These are phyloP conservation scores for Uloborus diversus DNA, from an alignment of 1,140 invertebrate species.

Conservation along the genomic window DNA sequence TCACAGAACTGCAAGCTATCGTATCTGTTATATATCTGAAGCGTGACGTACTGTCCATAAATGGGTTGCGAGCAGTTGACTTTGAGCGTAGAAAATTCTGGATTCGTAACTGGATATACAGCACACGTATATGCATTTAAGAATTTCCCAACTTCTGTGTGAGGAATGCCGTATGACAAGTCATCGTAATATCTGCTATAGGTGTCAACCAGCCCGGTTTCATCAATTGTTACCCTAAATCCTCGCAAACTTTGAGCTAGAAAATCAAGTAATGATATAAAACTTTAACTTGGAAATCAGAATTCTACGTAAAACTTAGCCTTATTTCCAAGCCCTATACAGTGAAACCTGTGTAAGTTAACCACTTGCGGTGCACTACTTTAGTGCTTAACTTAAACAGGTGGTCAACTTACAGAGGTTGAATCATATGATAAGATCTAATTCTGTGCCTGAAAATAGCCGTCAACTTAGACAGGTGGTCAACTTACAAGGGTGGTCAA, in stretches of 20 bases:
- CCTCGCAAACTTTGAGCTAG: conserved; percentile 59
- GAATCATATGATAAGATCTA: too few species aligned
- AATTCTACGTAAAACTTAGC: neutral
- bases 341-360: too few species aligned
- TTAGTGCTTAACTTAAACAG: too few species aligned
- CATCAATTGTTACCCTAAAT: conserved; percentile 59
- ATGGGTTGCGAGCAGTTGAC: conserved; percentile 60
- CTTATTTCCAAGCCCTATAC: too few species aligned
- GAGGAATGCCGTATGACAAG: conserved; percentile 58
- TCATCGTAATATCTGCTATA: conserved; percentile 58
- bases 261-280: neutral
- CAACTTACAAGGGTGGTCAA: too few species aligned
- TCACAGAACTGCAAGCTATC: conserved; percentile 60
- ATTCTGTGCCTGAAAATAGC: too few species aligned
- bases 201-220: conserved; percentile 52
- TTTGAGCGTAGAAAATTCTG: conserved; percentile 48
- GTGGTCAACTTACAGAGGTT: too few species aligned
- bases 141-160: conserved; percentile 56
- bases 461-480: too few species aligned
- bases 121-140: conserved; percentile 58
- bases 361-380: too few species aligned
- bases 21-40: conserved; percentile 59
- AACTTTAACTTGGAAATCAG: neutral
- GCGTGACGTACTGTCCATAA: conserved; percentile 59
- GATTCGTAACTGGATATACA: conserved; percentile 55